Evolutionary conservation across 2,113 vertebrate genomes (phyloP).

Genomic region (Centropristis striata): DNA sequence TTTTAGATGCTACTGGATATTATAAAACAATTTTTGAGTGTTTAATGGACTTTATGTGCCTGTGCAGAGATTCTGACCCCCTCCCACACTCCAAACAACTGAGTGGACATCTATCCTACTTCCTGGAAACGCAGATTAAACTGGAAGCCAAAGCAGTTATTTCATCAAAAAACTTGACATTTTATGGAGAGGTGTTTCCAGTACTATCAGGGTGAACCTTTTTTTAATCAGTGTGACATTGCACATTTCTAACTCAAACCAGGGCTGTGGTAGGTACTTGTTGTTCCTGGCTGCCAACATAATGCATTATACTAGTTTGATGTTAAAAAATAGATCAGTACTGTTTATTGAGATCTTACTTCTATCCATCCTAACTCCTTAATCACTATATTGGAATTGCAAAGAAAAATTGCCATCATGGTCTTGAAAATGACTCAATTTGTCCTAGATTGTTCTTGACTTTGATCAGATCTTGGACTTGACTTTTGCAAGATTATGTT

Average conservation of each 20-base stretch:
- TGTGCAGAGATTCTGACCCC: background rate
- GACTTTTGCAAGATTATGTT: too few species aligned
- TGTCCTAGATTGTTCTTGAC: too few species aligned
- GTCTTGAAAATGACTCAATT: too few species aligned
- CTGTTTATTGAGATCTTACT: too few species aligned
- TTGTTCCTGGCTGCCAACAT: too few species aligned
- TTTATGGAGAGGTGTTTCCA: background rate
- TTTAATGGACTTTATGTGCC: background rate
- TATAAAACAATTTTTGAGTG: background rate
- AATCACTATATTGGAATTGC: too few species aligned
- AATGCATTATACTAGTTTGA: too few species aligned
- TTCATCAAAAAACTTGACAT: background rate
- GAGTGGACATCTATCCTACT: background rate
- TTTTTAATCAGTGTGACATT: conserved; percentile 3
- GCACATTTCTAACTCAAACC: background rate
- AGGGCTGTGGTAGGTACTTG: too few species aligned
- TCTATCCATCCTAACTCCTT: too few species aligned
- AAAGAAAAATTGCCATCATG: too few species aligned
- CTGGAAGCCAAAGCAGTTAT: background rate
- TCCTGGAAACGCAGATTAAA: background rate
- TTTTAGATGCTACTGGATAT: background rate
- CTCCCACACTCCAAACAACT: background rate
- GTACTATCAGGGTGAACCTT: background rate
- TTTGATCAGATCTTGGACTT: too few species aligned
- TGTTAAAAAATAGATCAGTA: too few species aligned